Conservation (phyloP, 2,113 vertebrate genomes). For the Mesembrinibis cayennensis region DNA sequence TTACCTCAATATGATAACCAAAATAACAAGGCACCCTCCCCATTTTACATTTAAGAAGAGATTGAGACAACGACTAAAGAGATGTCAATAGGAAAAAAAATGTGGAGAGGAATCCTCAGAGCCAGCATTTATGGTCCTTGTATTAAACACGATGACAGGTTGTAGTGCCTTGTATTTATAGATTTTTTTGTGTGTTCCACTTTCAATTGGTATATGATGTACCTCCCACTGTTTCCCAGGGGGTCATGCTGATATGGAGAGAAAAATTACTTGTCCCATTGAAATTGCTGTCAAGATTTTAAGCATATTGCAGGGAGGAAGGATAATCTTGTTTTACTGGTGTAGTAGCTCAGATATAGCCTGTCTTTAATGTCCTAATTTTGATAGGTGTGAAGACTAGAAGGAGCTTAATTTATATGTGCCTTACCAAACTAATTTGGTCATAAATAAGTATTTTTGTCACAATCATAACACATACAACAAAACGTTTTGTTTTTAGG, state of each 20-base stretch:
- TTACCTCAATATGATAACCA: neutral
- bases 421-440: neutral
- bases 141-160: neutral
- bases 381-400: neutral
- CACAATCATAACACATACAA: neutral
- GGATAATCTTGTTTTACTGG: neutral
- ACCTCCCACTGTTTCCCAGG: neutral
- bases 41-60: neutral
- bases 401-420: neutral
- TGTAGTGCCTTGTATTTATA: neutral
- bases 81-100: neutral
- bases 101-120: neutral
- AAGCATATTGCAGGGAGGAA: neutral
- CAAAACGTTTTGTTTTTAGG: neutral
- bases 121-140: neutral
- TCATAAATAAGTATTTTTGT: neutral
- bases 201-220: neutral
- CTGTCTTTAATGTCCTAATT: neutral
- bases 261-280: neutral
- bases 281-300: neutral
- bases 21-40: neutral
- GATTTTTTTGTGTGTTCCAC: neutral
- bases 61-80: neutral
- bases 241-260: neutral
- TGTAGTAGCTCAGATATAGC: neutral